Base-by-base conservation (phyloP, 2,888 invertebrate genomes). In the Baronia brevicornis region DNA sequence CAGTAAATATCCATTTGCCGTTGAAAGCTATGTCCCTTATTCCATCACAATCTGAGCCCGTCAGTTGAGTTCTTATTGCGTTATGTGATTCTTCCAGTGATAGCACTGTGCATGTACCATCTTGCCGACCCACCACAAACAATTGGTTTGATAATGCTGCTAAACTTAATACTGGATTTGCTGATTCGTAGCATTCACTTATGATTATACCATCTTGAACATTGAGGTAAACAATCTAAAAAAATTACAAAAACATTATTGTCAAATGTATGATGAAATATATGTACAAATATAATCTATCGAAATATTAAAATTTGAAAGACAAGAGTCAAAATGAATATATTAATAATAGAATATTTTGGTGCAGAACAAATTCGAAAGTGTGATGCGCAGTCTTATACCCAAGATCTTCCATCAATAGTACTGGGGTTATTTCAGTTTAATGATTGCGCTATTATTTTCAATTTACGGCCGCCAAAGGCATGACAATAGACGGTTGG, bases 41-140 rank as follows among this genome's bases (percentile, higher is more conserved):
- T 0, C 91, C 90, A 51, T 92, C 91, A 61, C 87, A 89, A 51
- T 91, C 89, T 0, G 91, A 79, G 0, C 92, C 92, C 4, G 90
- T 90, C n/a, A 91, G 63, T 38, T 89, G 87, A 0, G 88, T 70
- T 36, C 77, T 60, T 2, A 62, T 51, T 29, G 51, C 30, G 18
- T 43, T 51, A 31, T 67, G 64, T 8, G 64, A 51, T 21, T 75
- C 68, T 36, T 75, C 63, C 31, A 85, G 48, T 7, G 84, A 84
- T 17, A 86, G 56, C 5, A 84, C 84, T 20, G 86, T 85, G 48
- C 89, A 87, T 0, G 87, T 86, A 0, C 91, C 91, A 54, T 91
- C 90, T 68, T 88, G 87, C 39, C 88, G 82, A 4, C 88, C 87
- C 8, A 80, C 74, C 23, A 86, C 73, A 40, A 88, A 86, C 36